These are phyloP conservation scores for Rhynchophorus ferrugineus DNA, from an alignment of 1,140 invertebrate genomes.

Conservation along the genomic window DNA sequence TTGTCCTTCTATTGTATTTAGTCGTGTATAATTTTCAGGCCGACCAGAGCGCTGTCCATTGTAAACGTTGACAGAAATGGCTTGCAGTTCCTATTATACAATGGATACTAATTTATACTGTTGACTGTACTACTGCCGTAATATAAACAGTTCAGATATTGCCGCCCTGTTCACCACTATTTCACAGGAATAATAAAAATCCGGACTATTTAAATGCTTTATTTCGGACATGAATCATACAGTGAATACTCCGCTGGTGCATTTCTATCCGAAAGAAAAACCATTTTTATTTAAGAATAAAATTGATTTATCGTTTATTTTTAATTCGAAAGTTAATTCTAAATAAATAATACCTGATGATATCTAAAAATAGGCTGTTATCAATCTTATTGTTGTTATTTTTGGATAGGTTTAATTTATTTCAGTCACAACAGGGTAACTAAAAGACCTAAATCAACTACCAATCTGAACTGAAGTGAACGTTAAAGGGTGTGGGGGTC, in stretches of 20 bases:
- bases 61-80: slow-evolving; percentile 31
- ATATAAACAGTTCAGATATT: slow-evolving; percentile 29
- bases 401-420: too few species aligned
- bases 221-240: slow-evolving; percentile 22
- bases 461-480: too few species aligned
- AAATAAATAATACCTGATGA: too few species aligned
- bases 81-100: slow-evolving; percentile 29
- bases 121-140: slow-evolving; percentile 24
- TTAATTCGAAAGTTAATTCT: too few species aligned
- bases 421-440: too few species aligned
- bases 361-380: too few species aligned
- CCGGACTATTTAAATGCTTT: slow-evolving; percentile 29
- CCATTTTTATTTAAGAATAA: slow-evolving; percentile 10
- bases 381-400: too few species aligned
- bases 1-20: slow-evolving; percentile 28
- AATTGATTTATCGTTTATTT: slow-evolving; percentile 1
- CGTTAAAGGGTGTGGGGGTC: too few species aligned
- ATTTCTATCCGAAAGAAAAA: slow-evolving; percentile 15
- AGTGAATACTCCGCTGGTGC: slow-evolving; percentile 4
- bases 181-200: slow-evolving; percentile 28
- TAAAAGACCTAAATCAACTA: too few species aligned
- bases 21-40: slow-evolving; percentile 29
- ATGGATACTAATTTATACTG: slow-evolving; percentile 35
- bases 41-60: slow-evolving; percentile 22
- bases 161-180: slow-evolving; percentile 22